phyloP scores from a whole-genome alignment of 2,797 vertebrate species.

The Tarsius wallacei region DNA sequence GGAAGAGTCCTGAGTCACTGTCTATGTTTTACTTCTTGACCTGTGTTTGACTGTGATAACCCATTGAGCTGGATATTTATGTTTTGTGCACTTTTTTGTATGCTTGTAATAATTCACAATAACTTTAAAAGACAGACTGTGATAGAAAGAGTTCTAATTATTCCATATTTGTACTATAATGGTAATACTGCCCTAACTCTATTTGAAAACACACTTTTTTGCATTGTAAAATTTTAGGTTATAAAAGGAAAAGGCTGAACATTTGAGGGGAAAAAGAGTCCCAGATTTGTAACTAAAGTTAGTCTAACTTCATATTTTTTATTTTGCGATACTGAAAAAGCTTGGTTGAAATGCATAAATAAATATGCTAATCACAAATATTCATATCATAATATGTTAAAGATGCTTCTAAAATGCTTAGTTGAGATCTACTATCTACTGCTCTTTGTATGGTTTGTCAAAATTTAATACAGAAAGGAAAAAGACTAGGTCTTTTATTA shows the following conservation, averaged over 20 bases:
- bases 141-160: slow-evolving; percentile 9
- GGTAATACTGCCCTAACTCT: not conserved
- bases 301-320: slow-evolving; percentile 11
- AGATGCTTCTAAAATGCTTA: not conserved
- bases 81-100: not conserved
- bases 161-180: not conserved
- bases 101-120: not conserved
- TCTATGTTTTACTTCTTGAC: not conserved
- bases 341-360: not conserved
- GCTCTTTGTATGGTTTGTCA: slow-evolving; percentile 5
- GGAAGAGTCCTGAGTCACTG: not conserved
- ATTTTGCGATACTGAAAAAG: not conserved
- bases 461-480: slow-evolving; percentile 27
- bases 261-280: not conserved
- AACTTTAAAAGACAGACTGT: not conserved
- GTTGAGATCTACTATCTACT: not conserved
- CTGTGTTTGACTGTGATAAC: not conserved
- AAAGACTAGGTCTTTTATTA: not conserved
- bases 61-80: not conserved
- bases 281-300: not conserved
- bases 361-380: not conserved
- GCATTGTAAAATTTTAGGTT: not conserved
- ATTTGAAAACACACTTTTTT: slow-evolving; percentile 2
- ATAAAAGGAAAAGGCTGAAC: not conserved
- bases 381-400: not conserved